A percentile compares a stretch with the other conserved stretches of the same genome.
Evolutionary conservation across 2,113 vertebrate genomes (phyloP).

Genomic region (Rhinogobius similis): DNA sequence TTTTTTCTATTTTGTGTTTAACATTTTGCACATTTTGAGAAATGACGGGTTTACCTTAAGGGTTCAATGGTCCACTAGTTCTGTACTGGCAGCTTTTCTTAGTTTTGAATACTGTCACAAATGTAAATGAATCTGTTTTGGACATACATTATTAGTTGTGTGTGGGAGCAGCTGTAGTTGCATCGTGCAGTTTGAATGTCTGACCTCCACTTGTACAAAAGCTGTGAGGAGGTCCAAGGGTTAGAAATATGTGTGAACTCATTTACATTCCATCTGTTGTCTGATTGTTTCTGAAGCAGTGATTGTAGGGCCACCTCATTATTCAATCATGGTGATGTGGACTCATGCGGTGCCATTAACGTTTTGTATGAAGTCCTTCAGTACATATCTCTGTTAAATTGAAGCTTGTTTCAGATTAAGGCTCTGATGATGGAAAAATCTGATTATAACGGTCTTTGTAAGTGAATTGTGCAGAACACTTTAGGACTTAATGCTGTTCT

Average conservation of each 20-base stretch:
- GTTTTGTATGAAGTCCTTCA: conserved; percentile 60
- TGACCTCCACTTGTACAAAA: conserved; percentile 87
- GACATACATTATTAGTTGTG: conserved; percentile 71
- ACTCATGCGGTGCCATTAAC: conserved; percentile 92
- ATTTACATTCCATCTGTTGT: conserved; percentile 93
- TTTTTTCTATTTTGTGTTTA: conserved; percentile 74
- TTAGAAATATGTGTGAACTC: conserved; percentile 78
- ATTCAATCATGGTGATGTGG: conserved; percentile 87
- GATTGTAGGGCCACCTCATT: conserved; percentile 91
- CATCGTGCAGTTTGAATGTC: conserved; percentile 89
- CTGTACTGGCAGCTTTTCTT: conserved; percentile 87
- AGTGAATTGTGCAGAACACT: conserved; percentile 55
- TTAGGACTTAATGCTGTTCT: conserved; percentile 51
- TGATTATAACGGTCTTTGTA: conserved; percentile 54
- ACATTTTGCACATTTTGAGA: conserved; percentile 92
- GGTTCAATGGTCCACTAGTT: conserved; percentile 76
- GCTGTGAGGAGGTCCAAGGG: conserved; percentile 82
- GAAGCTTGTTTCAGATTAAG: conserved; percentile 43
- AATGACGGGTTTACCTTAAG: conserved; percentile 76
- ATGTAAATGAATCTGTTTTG: conserved; percentile 77
- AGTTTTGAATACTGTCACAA: conserved; percentile 84
- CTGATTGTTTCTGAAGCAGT: conserved; percentile 88
- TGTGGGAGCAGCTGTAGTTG: conserved; percentile 78
- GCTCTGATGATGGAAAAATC: conserved; percentile 48
- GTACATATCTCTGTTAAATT: conserved; percentile 49